phyloP scores from a whole-genome alignment of 2,113 vertebrate genomes.

The Cinclus mexicanus region DNA sequence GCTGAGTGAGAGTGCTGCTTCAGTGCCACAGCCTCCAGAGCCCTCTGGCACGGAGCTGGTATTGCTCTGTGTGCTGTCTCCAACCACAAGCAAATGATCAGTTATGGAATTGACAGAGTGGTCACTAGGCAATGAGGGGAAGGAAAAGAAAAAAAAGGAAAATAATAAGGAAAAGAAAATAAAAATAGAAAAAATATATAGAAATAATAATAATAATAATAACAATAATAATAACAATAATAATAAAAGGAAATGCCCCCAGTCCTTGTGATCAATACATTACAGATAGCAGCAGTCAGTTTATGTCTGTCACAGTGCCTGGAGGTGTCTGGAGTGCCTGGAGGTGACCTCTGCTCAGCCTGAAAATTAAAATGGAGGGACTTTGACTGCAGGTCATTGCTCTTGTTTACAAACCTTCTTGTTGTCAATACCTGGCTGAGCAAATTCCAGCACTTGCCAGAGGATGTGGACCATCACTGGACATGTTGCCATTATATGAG shows the following conservation, averaged over 20 bases:
- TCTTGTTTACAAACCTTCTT: background rate
- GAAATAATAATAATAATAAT: background rate
- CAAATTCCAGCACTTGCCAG: background rate
- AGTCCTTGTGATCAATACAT: accelerated
- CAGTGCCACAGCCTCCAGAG: background rate
- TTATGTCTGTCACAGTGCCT: background rate
- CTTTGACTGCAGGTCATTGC: too few relatives aligned
- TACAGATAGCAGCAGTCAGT: background rate
- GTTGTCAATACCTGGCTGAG: background rate
- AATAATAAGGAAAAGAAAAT: background rate
- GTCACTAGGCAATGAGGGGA: too few relatives aligned
- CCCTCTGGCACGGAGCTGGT: background rate
- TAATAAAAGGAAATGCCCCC: background rate
- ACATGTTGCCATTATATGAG: accelerated
- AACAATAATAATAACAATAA: too few relatives aligned
- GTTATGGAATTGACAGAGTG: background rate
- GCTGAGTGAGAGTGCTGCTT: accelerated
- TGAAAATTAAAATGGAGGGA: background rate
- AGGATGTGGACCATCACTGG: background rate
- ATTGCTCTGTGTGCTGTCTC: background rate
- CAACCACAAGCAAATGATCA: background rate
- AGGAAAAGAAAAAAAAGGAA: background rate
- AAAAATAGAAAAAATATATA: background rate
- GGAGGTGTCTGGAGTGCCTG: background rate
- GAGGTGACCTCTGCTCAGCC: background rate